These are phyloP conservation scores for Petrosia ficiformis DNA, from an alignment of 37 sponge, comb jelly and placozoan genomes.

Conservation along the genomic window DNA sequence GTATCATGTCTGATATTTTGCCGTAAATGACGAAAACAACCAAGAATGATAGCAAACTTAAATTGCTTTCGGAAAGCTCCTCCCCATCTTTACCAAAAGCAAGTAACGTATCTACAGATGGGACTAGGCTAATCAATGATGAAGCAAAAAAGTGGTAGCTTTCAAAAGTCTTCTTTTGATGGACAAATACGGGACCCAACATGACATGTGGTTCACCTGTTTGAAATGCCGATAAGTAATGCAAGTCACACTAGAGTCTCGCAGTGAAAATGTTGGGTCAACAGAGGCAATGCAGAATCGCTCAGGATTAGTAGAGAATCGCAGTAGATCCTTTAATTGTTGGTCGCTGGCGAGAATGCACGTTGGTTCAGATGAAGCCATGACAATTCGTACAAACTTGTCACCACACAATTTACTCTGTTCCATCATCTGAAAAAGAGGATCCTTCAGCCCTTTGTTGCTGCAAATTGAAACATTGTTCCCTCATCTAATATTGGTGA, in stretches of 20 bases:
- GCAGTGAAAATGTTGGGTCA: conserved; percentile 12
- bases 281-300: background rate
- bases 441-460: background rate
- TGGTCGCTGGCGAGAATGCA: conserved; percentile 9
- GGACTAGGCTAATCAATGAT: no score
- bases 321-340: background rate
- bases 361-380: conserved; percentile 9
- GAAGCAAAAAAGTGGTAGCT: conserved; percentile 10
- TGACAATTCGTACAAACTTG: conserved; percentile 5
- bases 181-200: conserved; percentile 6
- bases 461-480: conserved; percentile 7
- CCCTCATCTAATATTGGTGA: background rate
- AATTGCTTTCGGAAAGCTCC: no score
- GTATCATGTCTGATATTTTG: no score
- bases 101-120: no score
- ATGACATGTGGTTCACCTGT: conserved; percentile 9
- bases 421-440: conserved; percentile 5
- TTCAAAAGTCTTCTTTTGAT: background rate
- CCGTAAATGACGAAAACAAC: no score
- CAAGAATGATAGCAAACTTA: no score
- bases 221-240: conserved; percentile 4
- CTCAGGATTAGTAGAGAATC: conserved; percentile 1
- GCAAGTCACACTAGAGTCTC: conserved; percentile 8
- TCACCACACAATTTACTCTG: conserved; percentile 6
- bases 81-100: no score